Evolutionary conservation across 2,888 invertebrate genomes (phyloP).

Genomic region (Sphaeridia pumilis): DNA sequence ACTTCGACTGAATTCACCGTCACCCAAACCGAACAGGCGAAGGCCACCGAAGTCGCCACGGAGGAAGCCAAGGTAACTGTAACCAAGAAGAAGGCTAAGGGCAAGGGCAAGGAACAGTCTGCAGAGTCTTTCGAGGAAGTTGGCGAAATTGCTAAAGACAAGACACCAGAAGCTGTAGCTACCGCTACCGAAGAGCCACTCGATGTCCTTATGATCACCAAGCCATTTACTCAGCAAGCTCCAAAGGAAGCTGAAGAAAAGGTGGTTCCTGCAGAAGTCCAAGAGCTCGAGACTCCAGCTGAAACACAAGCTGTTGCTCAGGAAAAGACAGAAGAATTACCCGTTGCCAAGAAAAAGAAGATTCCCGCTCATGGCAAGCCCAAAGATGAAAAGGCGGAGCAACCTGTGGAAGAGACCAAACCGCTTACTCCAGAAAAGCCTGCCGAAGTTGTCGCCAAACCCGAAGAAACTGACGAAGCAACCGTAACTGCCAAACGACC

Average conservation of each 20-base stretch:
- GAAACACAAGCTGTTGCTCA: conserved; percentile 17
- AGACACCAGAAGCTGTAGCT: conserved; percentile 1
- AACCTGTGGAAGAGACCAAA: neutral
- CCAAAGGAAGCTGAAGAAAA: conserved; percentile 7
- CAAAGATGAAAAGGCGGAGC: conserved; percentile 3
- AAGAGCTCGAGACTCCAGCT: conserved; percentile 7
- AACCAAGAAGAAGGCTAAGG: conserved; percentile 13
- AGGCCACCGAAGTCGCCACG: neutral
- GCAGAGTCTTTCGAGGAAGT: conserved; percentile 6
- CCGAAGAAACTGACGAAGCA: conserved; percentile 5
- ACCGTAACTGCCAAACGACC: neutral
- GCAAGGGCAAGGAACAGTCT: conserved; percentile 3
- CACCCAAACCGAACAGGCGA: neutral
- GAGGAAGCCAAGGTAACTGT: conserved; percentile 4
- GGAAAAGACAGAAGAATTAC: conserved; percentile 15
- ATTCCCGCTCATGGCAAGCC: conserved; percentile 6
- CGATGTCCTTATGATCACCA: conserved; percentile 5
- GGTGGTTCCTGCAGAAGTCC: neutral
- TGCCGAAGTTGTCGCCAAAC: conserved; percentile 3
- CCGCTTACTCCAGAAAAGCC: neutral
- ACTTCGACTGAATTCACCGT: conserved; percentile 3
- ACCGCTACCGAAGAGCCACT: neutral
- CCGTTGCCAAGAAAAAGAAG: conserved; percentile 7
- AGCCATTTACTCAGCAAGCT: neutral
- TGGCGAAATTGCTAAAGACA: conserved; percentile 8